A percentile compares a stretch with the other conserved stretches of the same genome.
Evolutionary conservation across 2,797 vertebrate species (phyloP).

Genomic region (Lycodopsis pacificus): DNA sequence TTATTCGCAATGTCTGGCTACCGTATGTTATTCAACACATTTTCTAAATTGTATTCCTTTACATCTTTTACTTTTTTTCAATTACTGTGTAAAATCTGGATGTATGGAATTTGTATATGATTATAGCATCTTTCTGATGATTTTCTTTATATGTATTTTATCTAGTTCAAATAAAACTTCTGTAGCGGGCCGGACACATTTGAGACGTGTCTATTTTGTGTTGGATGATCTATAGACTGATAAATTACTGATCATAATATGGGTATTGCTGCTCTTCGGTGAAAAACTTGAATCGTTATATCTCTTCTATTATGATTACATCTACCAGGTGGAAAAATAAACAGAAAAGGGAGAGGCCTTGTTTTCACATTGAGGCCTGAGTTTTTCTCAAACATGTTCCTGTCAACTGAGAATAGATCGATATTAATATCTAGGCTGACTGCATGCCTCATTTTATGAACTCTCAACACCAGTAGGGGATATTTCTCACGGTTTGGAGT

Average conservation of each 20-base stretch:
- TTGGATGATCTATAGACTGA: neutral
- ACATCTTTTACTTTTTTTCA: neutral
- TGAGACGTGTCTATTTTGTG: conserved; percentile 32
- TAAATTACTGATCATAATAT: conserved; percentile 8
- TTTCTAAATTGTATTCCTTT: neutral
- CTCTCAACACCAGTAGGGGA: conserved; percentile 22
- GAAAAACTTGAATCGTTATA: conserved; percentile 1
- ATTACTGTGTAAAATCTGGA: neutral
- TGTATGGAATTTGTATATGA: neutral
- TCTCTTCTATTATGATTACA: conserved; percentile 8
- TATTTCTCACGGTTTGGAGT: conserved; percentile 13
- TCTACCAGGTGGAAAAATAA: conserved; percentile 12
- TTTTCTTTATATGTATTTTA: neutral
- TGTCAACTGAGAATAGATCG: conserved; percentile 6
- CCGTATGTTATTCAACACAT: neutral
- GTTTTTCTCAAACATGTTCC: conserved; percentile 3
- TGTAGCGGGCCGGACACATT: conserved; percentile 1
- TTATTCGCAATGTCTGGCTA: neutral
- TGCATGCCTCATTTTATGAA: conserved; percentile 8
- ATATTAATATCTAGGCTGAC: conserved; percentile 21
- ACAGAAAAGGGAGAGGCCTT: neutral
- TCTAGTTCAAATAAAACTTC: neutral
- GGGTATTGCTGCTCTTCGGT: conserved; percentile 4
- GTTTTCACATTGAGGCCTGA: conserved; percentile 7
- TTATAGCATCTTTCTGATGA: neutral